Conservation (phyloP, 2,113 vertebrate genomes). For the Diphyllodes magnificus region DNA sequence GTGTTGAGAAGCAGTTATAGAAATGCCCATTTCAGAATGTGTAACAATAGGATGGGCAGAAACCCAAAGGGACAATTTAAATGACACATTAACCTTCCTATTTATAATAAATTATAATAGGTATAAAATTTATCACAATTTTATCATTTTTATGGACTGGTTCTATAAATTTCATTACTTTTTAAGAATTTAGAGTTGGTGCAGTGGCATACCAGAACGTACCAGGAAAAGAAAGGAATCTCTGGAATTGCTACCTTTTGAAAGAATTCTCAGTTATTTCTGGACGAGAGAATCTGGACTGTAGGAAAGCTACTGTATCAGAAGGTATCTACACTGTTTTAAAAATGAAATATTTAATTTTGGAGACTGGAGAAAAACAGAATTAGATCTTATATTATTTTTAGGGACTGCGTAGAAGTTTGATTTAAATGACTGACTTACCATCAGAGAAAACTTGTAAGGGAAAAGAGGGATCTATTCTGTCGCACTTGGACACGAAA, state of each 20-base stretch:
- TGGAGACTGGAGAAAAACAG: background rate
- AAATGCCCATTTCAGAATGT: background rate
- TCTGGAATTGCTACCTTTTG: background rate
- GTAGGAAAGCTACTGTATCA: background rate
- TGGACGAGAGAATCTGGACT: background rate
- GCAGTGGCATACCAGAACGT: background rate
- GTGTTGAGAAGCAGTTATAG: background rate
- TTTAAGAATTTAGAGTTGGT: background rate
- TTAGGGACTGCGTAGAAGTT: background rate
- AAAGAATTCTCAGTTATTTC: background rate
- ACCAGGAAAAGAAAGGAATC: background rate
- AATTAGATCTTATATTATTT: background rate
- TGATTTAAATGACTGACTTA: background rate
- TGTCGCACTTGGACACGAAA: too few species aligned
- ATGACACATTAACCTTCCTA: background rate
- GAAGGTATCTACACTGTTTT: background rate
- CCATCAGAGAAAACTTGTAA: background rate
- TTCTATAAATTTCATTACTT: background rate
- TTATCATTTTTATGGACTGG: background rate
- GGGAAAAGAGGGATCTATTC: background rate
- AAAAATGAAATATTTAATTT: background rate
- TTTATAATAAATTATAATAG: background rate
- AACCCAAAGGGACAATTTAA: background rate
- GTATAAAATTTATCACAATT: background rate
- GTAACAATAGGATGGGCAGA: background rate